phyloP scores from a whole-genome alignment of 2,888 invertebrate genomes.

The Cataglyphis cursor region DNA sequence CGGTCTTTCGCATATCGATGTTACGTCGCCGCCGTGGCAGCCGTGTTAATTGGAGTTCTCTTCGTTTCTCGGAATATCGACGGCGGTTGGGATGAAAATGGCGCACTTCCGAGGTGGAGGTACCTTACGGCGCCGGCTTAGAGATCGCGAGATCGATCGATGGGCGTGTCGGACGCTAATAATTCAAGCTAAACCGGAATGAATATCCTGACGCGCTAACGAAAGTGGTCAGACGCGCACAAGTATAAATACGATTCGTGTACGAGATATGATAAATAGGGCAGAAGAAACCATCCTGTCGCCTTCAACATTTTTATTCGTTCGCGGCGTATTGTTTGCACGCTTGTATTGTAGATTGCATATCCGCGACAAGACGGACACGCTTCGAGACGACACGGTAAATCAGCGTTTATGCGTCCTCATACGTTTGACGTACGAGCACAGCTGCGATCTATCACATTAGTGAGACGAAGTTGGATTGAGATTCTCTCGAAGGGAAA shows the following conservation, averaged over 20 bases:
- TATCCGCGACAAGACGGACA: slow-evolving; percentile 62
- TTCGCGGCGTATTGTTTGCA: slow-evolving; percentile 61
- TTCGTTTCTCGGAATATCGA: slow-evolving; percentile 40
- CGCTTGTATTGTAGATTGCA: slow-evolving; percentile 60
- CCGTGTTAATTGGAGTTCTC: slow-evolving; percentile 47
- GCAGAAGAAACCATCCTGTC: slow-evolving; percentile 60
- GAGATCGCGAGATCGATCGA: slow-evolving; percentile 58
- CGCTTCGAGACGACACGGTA: slow-evolving; percentile 39
- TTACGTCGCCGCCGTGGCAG: slow-evolving; percentile 22
- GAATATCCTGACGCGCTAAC: slow-evolving; percentile 54
- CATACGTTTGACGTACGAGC: neutral
- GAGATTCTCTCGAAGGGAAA: slow-evolving; percentile 38
- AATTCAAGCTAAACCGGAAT: slow-evolving; percentile 63
- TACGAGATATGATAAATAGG: slow-evolving; percentile 70
- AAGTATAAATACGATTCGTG: slow-evolving; percentile 48
- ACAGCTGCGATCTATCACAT: slow-evolving; percentile 15
- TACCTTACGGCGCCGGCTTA: slow-evolving; percentile 34
- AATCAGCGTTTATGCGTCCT: slow-evolving; percentile 44
- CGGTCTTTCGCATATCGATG: slow-evolving; percentile 36
- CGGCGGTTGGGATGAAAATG: slow-evolving; percentile 34
- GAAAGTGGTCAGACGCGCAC: slow-evolving; percentile 56
- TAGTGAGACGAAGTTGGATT: slow-evolving; percentile 40
- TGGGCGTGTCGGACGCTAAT: slow-evolving; percentile 67
- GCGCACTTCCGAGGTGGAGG: slow-evolving; percentile 48
- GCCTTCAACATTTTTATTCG: slow-evolving; percentile 59